Base-by-base conservation (phyloP, 2,888 invertebrate species). In the Bellardia pandia region DNA sequence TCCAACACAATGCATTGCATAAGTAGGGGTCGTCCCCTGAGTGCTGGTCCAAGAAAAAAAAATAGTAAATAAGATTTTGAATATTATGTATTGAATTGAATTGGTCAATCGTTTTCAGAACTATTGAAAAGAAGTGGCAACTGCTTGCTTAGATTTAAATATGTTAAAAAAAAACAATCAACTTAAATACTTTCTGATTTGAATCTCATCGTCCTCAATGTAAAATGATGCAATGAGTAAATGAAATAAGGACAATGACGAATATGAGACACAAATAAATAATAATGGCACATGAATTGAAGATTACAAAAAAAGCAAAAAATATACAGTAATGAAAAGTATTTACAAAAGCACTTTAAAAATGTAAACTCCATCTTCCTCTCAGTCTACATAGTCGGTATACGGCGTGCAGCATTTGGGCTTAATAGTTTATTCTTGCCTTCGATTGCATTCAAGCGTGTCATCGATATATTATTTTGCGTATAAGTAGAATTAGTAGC, bases 401-500 rank as follows among this genome's bases (percentile, higher is more conserved):
- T 53, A 8, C 85, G 85, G 2, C 79, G 71, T 30, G 86, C 88
- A 45, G 77, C 76, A 45, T 76, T 72, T n/a, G 86, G 66, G 48
- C 68, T 84, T 7, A 91, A 77, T 11, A 91, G 88, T n/a, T 90
- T 89, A 2, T 89, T 80, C 48, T 90, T 89, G 53, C 90, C 90
- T 62, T 90, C 91, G 45, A 90, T 88, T 53, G 84, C 89, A 60
- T 89, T 90, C 69, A 92, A 82, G 74, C 90, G 90, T 30, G 89
- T 88, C 86, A 90, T 85, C 30, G 91, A 90, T 9, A 90, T 62
- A 69, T 81, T 87, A 79, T 89, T 90, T 30, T 88, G 90, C 8
- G 89, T 86, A 71, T 89, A 91, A 5, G 90, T 91, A 13, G 91
- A 91, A 72, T 91, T 90, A 7, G 91, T 91, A 64, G 89, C 82